Evolutionary conservation across 2,113 vertebrate genomes (phyloP).

Genomic region (Poeciliopsis occidentalis): DNA sequence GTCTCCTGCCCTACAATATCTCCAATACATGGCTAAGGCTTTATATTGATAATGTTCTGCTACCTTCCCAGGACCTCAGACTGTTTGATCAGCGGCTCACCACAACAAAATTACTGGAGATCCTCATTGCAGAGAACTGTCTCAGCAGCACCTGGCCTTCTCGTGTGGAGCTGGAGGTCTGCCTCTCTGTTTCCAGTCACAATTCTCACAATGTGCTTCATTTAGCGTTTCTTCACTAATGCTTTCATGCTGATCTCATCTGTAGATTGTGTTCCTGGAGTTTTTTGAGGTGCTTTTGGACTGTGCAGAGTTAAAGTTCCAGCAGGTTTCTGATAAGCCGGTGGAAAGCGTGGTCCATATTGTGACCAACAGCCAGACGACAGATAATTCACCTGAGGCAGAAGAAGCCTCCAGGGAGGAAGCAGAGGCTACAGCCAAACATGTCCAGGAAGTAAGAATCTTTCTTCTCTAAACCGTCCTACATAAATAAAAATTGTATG

Average conservation of each 20-base stretch:
- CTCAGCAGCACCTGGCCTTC: conserved; percentile 41
- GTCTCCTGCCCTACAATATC: not conserved
- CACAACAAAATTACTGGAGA: conserved; percentile 74
- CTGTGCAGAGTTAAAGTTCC: conserved; percentile 78
- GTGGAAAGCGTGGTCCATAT: not conserved
- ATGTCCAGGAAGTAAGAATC: conserved; percentile 40
- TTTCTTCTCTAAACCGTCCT: not conserved
- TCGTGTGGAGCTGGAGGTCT: conserved; percentile 85
- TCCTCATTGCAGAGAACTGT: conserved; percentile 80
- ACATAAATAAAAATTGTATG: no score
- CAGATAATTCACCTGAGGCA: not conserved
- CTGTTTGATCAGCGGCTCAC: conserved; percentile 84
- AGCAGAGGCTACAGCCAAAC: not conserved
- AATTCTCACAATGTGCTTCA: not conserved
- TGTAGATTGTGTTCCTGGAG: conserved; percentile 90
- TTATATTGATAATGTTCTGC: not conserved
- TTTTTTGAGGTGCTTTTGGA: conserved; percentile 92
- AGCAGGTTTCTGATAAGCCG: conserved; percentile 8
- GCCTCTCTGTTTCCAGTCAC: not conserved
- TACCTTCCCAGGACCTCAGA: conserved; percentile 80
- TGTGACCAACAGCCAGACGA: not conserved
- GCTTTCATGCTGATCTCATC: not conserved
- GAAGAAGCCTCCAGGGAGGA: not conserved
- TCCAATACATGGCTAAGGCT: not conserved
- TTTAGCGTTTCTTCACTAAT: not conserved